Evolutionary conservation across 1,140 invertebrate species (phyloP), one percentile per base, ranked within the genome.

Genomic region (Dendroctonus ponderosae): DNA sequence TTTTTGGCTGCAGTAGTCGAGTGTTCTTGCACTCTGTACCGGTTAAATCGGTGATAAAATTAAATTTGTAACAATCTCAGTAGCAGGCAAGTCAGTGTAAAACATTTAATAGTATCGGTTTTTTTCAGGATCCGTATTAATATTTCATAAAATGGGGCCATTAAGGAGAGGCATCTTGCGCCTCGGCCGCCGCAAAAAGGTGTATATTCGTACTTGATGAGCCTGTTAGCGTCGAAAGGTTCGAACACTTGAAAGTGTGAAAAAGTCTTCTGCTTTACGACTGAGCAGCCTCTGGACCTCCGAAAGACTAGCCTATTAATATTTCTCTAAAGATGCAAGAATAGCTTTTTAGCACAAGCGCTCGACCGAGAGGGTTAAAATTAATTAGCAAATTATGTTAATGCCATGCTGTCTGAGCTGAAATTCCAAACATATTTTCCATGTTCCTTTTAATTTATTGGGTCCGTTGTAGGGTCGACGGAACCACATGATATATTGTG

Each of bases 301-400:
- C 26, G 26, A 26, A 26, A 26, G 26, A 26, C 26, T 26, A 1
- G 26, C 1, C 26, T 26, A 26, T 26, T 26, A 26, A 26, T 26
- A 26, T 26, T 26, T 26, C 26, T 26, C 26, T 26, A 26, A 3
- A 26, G 3, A 26, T 26, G 3, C 26, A 26, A 14, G 41, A 48
- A 61, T 50, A 39, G 26, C 37, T 39, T 40, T 50, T 61, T 61
- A 61, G 50, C 58, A 50, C 58, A 44, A 11, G 42, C 46, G 9
- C 6, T 26, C 12, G n/a, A 59, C 8, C 56, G 37, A 46, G 56
- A 61, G 58, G 58, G 60, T 62, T 62, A 62, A 62, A 62, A 62
- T 62, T 62, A 62, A 62, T 62, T 62, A 62, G 60, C 60, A 62
- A 62, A 62, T 62, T 62, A 62, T 62, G 60, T 62, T 62, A 62